Conservation (phyloP, 2,888 invertebrate species). For the Heliconius aoede region DNA sequence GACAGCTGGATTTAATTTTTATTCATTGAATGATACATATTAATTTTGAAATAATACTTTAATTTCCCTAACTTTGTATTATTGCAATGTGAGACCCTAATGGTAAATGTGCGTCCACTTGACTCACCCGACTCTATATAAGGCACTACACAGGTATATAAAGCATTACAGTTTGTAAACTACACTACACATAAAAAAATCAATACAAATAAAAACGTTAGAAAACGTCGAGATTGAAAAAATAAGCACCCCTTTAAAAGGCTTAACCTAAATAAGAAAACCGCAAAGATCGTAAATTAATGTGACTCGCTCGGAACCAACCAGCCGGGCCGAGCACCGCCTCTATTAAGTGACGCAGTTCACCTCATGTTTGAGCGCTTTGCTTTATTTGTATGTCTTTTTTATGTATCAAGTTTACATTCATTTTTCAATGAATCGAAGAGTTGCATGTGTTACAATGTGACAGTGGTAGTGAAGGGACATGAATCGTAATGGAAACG, state of each 20-base stretch:
- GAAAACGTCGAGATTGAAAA: conserved; percentile 26
- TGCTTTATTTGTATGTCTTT: conserved; percentile 23
- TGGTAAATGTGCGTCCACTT: no score
- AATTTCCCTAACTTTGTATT: no score
- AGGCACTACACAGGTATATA: not conserved
- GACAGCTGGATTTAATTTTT: no score
- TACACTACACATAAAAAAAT: not conserved
- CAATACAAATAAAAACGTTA: conserved; percentile 23
- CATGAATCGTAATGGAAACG: no score
- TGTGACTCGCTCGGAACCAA: conserved; percentile 46
- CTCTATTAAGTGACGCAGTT: conserved; percentile 38
- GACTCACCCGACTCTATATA: not conserved
- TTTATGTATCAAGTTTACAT: conserved; percentile 7
- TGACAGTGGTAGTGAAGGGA: no score
- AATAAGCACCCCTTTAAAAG: conserved; percentile 27
- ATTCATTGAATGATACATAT: no score
- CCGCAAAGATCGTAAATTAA: conserved; percentile 73
- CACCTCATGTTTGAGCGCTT: conserved; percentile 34
- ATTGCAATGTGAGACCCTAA: no score
- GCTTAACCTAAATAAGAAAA: conserved; percentile 59
- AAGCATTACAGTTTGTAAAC: not conserved
- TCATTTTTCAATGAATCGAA: not conserved
- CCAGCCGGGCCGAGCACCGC: conserved; percentile 33
- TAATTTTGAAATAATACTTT: no score
- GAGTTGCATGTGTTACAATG: not conserved